Evolutionary conservation across 2,113 vertebrate species (phyloP).

Genomic region (Phrynosoma blainvillii): DNA sequence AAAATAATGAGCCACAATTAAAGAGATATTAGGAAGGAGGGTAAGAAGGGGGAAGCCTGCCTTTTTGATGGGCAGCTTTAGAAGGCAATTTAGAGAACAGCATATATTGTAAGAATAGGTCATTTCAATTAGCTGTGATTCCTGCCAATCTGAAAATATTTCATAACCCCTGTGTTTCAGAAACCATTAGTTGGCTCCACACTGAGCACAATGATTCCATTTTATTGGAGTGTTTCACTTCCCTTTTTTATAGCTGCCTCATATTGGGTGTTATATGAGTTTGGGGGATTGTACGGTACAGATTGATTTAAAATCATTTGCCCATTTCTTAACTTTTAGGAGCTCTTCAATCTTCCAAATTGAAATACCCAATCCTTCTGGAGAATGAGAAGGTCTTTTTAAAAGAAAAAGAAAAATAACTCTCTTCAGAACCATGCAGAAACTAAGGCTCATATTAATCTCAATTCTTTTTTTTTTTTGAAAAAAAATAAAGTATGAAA

Average conservation of each 20-base stretch:
- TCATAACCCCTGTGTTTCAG: slow-evolving; percentile 43
- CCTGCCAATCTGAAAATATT: slow-evolving; percentile 45
- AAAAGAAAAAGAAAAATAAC: background rate
- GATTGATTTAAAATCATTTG: slow-evolving; percentile 61
- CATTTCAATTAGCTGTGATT: slow-evolving; percentile 56
- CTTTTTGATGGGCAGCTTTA: slow-evolving; percentile 12
- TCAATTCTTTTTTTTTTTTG: too few relatives aligned
- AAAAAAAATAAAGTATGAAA: background rate
- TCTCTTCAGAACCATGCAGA: slow-evolving; percentile 28
- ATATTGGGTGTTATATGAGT: slow-evolving; percentile 48
- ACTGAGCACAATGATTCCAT: slow-evolving; percentile 47
- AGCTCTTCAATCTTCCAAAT: slow-evolving; percentile 55
- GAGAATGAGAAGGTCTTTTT: slow-evolving; percentile 7
- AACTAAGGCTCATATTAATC: background rate
- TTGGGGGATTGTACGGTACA: slow-evolving; percentile 10
- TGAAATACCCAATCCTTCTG: slow-evolving; percentile 40
- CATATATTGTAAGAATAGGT: background rate
- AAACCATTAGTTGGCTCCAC: slow-evolving; percentile 25
- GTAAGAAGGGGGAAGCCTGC: background rate
- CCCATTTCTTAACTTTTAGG: slow-evolving; percentile 53
- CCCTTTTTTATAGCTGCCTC: slow-evolving; percentile 52
- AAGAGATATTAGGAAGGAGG: slow-evolving; percentile 2
- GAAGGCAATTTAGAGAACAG: background rate
- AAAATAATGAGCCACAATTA: slow-evolving; percentile 32
- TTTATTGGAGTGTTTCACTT: slow-evolving; percentile 58